Evolutionary conservation across 2,113 vertebrate species (phyloP), one percentile per base, ranked within the genome.

Genomic region (Calyptommatus sinebrachiatus): DNA sequence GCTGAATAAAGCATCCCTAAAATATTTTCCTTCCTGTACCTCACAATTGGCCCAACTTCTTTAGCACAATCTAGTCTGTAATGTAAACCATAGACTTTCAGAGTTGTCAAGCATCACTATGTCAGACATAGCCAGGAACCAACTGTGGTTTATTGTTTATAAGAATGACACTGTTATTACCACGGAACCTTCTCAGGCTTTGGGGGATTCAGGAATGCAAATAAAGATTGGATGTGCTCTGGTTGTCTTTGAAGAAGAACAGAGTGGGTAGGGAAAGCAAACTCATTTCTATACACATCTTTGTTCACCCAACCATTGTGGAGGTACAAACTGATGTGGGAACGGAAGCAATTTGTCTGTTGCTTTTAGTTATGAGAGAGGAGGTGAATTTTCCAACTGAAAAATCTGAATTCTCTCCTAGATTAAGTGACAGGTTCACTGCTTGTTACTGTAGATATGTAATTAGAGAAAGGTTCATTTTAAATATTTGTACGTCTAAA

Each of bases 291-390:
- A 22, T 48, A 78, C 60, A 84, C 85, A 48, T 35, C 53, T 76
- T 77, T 76, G 73, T 29, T 88, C 26, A 61, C 82, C 82, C 85
- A 85, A 88, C 65, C 28, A 81, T 79, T 8, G 0, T 35, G 8
- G 1, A 41, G 50, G 50, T 22, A 83, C 46, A 79, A 88, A 71
- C 0, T 63, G 79, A 77, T 85, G 77, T 2, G 8, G 29, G 46
- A 82, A 50, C 28, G 65, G 71, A 74, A 82, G 31, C 88, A 86
- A 50, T 60, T 68, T 76, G 45, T 71, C 66, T 79, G 18, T 87
- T 20, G n/a, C 31, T 0, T 0, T 4, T 14, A 62, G 3, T 62
- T 48, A 29, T 57, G 35, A 41, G 20, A 69, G 20, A 69, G 12
- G 26, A 75, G 11, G 63, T 20, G 41, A 45, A 61, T 22, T 31